phyloP scores from a whole-genome alignment of 2,888 invertebrate genomes.

The Drosophila histrio region DNA sequence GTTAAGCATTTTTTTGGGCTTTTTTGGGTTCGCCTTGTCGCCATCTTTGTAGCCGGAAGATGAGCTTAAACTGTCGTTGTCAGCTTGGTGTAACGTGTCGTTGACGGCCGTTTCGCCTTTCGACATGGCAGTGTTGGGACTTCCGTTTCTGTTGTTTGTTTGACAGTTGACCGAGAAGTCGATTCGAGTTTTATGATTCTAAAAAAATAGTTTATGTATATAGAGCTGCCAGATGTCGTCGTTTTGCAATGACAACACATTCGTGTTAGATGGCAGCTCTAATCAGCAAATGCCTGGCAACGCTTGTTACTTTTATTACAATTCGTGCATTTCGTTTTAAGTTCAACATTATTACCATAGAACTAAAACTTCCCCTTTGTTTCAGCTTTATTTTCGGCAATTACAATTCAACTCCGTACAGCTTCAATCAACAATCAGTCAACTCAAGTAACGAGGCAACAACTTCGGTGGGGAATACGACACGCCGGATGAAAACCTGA shows the following conservation, averaged over 20 bases:
- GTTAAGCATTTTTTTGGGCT: conserved; percentile 83
- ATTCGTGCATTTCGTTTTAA: not conserved
- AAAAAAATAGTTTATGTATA: not conserved
- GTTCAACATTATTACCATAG: not conserved
- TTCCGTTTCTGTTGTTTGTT: conserved; percentile 4
- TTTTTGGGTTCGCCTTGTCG: not conserved
- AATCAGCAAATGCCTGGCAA: conserved; percentile 12
- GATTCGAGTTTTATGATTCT: conserved; percentile 7
- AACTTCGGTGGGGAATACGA: not conserved
- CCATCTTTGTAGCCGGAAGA: not conserved
- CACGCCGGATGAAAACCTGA: conserved; percentile 19
- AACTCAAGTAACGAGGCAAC: conserved; percentile 9
- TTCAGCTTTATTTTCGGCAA: conserved; percentile 45
- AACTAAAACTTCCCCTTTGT: conserved; percentile 1
- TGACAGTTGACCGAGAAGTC: conserved; percentile 17
- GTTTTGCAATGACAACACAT: conserved; percentile 1
- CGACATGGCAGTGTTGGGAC: conserved; percentile 39
- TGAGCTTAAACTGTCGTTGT: not conserved
- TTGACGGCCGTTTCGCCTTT: conserved; percentile 13
- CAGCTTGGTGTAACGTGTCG: not conserved
- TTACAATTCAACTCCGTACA: conserved; percentile 30
- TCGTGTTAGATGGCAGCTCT: not conserved
- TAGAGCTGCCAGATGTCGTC: conserved; percentile 26
- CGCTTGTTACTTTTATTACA: not conserved
- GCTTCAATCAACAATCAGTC: conserved; percentile 8